Evolutionary conservation across 2,888 invertebrate genomes (phyloP), one percentile per base, ranked within the genome.

Genomic region (Alsophila aescularia): DNA sequence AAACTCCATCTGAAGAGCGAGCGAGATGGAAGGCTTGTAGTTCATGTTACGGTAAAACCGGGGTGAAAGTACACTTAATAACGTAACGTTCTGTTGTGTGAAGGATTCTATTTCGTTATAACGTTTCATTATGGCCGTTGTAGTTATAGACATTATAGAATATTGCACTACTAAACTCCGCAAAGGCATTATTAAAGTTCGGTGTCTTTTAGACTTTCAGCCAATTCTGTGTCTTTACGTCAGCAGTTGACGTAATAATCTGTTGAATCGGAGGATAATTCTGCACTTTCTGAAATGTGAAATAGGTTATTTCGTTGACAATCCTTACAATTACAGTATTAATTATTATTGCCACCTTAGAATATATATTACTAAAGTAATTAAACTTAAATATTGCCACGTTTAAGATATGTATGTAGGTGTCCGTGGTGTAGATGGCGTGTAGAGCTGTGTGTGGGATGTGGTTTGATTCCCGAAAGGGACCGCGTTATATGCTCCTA

Each of bases 11-110:
- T 21, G 39, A 39, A 29, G 32, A 52, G 37, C 12, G 57, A 67
- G 58, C 48, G 42, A 34, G 50, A 36, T 31, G 18, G 24, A 60
- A 47, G 27, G 24, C 42, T 24, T 15, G 64, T 79, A 73, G 74
- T 75, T 79, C 77, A 74, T 69, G 68, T 86, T 86, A 87, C 87
- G 81, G 87, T 83, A 77, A 77, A 64, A 67, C 58, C 70, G 80
- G 79, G 85, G 86, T 89, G 88, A 90, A 89, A 88, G 87, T 88
- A 87, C 83, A 77, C 73, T 72, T 79, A 72, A 69, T 71, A 77
- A 77, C 74, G 76, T 76, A 76, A 81, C 73, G 68, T 67, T 67
- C 69, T 72, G 73, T 70, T 71, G 67, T 64, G 66, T 60, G 62
- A 67, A 70, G 59, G 71, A 73, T 69, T 68, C 62, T 53, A 64